Base-by-base conservation (phyloP, 2,888 invertebrate genomes). In the Cepaea hortensis region DNA sequence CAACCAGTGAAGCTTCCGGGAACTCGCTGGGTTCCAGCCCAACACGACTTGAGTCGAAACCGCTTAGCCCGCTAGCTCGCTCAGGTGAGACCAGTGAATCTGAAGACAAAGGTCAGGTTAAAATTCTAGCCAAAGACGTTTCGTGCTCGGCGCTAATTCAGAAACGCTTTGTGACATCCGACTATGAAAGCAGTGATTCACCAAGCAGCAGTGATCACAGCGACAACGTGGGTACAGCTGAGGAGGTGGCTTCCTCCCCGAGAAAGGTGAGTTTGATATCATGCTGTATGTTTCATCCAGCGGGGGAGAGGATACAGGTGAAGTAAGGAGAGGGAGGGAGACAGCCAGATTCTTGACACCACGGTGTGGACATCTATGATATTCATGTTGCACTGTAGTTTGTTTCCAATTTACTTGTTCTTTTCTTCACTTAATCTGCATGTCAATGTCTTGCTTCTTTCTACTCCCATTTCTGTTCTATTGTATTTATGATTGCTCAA, bases 171-270 rank as follows among this genome's bases (percentile, higher is more conserved):
- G 91, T 93, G 72, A 93, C 94, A 20, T 94, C 94, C 48, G 94
- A 94, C 89, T 94, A 94, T 89, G 95, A 95, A 90, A 95, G 94
- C 90, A 94, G 93, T 87, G 95, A 95, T 90, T 95, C 95, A 5
- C 95, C 95, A 13, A 94, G 94, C 90, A 94, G 94, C 85, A 94
- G 94, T 90, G 95, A 95, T 87, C 93, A 94, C 88, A 94, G 94
- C 90, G 94, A 94, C 89, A 91, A 93, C 89, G 91, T 93, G 55
- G 90, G 89, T 48, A 89, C 91, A 15, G 90, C 91, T 76, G 93
- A 93, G 35, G 89, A 91, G 65, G 80, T 87, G n/a, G 90, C 91
- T 35, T 90, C 89, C 48, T 92, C 92, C 23, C 90, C 91, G 61
- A 92, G 90, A 89, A 92, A 92, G 89, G 90, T 91, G 76, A 85